phyloP scores from a whole-genome alignment of 1,140 invertebrate genomes.

The Trichoplusia ni region DNA sequence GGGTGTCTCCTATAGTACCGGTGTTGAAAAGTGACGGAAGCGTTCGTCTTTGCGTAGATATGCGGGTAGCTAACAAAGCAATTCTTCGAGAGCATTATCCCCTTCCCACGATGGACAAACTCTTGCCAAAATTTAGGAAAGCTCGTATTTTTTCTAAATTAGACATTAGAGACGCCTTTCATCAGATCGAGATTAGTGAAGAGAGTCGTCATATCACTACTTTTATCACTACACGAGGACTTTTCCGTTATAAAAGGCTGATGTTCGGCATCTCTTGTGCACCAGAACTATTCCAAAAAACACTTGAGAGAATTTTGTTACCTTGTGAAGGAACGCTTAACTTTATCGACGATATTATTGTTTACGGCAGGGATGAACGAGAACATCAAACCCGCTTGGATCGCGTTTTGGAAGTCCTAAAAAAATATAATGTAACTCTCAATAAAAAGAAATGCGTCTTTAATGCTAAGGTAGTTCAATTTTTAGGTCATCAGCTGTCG shows the following conservation, averaged over 20 bases:
- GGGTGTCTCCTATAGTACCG: slow-evolving; percentile 62
- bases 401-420: neutral
- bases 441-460: too few species aligned
- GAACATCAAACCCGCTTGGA: neutral
- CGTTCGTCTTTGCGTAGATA: slow-evolving; percentile 63
- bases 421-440: neutral
- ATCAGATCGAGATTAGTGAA: slow-evolving; percentile 29
- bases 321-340: neutral
- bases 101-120: slow-evolving; percentile 57
- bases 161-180: neutral
- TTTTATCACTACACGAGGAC: slow-evolving; percentile 35
- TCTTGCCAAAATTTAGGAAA: slow-evolving; percentile 48
- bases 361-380: neutral
- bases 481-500: too few species aligned
- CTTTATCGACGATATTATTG: slow-evolving; percentile 2
- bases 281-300: slow-evolving; percentile 40
- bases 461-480: too few species aligned
- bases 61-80: slow-evolving; percentile 60
- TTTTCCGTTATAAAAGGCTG: slow-evolving; percentile 39
- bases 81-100: slow-evolving; percentile 60
- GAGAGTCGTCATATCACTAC: slow-evolving; percentile 36
- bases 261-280: slow-evolving; percentile 25
- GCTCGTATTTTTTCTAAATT: neutral
- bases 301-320: slow-evolving; percentile 24
- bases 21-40: slow-evolving; percentile 53